Evolutionary conservation across 2,113 vertebrate species (phyloP).

Genomic region (Elephantulus edwardii): DNA sequence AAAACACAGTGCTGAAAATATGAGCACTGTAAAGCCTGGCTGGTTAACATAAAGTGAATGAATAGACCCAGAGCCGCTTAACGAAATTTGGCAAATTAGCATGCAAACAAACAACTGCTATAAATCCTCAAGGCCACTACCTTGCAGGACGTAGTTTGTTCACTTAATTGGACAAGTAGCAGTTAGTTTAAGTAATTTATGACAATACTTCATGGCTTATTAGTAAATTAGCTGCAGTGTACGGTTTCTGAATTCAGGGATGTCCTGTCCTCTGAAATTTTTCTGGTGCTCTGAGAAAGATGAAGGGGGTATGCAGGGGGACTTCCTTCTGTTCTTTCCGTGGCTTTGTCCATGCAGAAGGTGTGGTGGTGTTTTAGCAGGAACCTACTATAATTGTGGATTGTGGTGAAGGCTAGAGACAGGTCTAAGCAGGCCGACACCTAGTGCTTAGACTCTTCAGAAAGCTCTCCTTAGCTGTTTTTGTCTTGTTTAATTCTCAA

Average conservation of each 20-base stretch:
- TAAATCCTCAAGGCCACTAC: conserved; percentile 72
- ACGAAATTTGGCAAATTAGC: conserved; percentile 72
- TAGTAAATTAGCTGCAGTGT: conserved; percentile 72
- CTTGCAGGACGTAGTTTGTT: conserved; percentile 74
- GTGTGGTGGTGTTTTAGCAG: neutral
- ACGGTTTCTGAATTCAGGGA: conserved; percentile 51
- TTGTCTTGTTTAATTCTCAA: neutral
- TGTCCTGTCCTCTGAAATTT: neutral
- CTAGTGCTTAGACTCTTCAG: neutral
- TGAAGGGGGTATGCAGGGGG: neutral
- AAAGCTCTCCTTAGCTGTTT: neutral
- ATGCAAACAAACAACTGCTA: conserved; percentile 72
- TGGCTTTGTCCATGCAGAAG: neutral
- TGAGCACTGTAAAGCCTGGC: conserved; percentile 9
- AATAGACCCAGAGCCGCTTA: conserved; percentile 53
- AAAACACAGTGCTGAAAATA: conserved; percentile 64
- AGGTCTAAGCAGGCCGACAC: neutral
- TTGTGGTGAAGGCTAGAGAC: neutral
- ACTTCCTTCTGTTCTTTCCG: neutral
- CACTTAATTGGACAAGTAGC: conserved; percentile 79
- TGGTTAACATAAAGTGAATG: conserved; percentile 72
- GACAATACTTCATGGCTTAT: conserved; percentile 73
- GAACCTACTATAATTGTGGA: neutral
- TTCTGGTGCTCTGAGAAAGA: neutral
- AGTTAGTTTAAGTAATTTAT: conserved; percentile 78